Base-by-base conservation (phyloP, 2,113 vertebrate species). In the Sardina pilchardus region DNA sequence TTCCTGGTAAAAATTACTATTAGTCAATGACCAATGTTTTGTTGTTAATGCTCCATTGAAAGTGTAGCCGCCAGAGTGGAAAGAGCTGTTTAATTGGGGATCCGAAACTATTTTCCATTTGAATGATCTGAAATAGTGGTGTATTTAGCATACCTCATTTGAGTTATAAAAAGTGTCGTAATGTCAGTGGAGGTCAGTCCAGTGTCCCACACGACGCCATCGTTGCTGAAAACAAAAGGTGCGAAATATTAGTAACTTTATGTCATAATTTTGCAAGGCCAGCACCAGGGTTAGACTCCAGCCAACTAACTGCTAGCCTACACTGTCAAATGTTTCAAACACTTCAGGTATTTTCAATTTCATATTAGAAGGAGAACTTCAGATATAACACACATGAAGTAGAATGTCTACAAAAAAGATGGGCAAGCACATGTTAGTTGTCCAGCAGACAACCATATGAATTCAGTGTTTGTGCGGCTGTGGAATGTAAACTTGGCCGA, bases 401-500 rank as follows among this genome's bases (percentile, higher is more conserved):
- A 53, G 36, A 83, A 34, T 7, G 16, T 78, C 71, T 34, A 36
- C 71, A 78, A 78, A 78, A 78, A 78, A 34, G 30, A 12, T 78
- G 30, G 30, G 9, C 63, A 34, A 71, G 63, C n/a, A 71, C 9
- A 30, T 34, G 30, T 78, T 39, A 34, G 71, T 59, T 59, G 53
- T 59, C 53, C 21, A 59, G 53, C 19, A 19, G 71, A 78, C 71
- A 34, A 34, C 30, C 71, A 78, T 78, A 78, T 78, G 71, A 78
- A 78, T 78, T 78, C 71, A 78, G 71, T 78, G 71, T 78, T 78
- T 78, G 71, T 36, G 5, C 71, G 21, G 14, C 34, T 34, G 7
- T 78, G 71, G 71, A 78, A 78, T 78, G 71, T 78, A 78, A 78
- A 78, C 71, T 78, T 78, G 71, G 71, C 71, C 34, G 71, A 78